Evolutionary conservation across 2,797 vertebrate genomes (phyloP), one percentile per base, ranked within the genome.

Genomic region (Aulostomus chinensis): DNA sequence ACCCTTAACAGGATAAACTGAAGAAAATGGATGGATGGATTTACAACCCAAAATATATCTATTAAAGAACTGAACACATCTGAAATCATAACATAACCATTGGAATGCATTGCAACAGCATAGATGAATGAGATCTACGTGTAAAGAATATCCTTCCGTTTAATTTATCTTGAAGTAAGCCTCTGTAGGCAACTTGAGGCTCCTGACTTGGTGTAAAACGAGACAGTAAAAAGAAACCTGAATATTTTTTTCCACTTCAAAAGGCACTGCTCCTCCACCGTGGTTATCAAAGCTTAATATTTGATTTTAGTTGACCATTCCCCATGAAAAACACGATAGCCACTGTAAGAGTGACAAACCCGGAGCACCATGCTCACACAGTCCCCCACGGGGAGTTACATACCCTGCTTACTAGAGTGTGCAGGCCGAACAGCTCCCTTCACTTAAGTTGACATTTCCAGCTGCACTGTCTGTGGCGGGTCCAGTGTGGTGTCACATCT

Each of bases 401-500:
- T 70, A 69, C 73, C 76, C 75, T 86, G 89, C 86, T 86, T 80
- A 88, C 86, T 64, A 84, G 87, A 87, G 81, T 87, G 84, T 84
- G 86, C 81, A 71, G 86, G 54, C 70, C 71, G 38, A 79, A 78
- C 83, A 76, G 66, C 87, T 86, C 80, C 76, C 75, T 88, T 83
- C 83, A 84, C 88, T 87, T 84, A 85, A 67, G 75, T 81, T 92
- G 90, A 92, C 90, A 91, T 90, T 90, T 92, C 57, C 81, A 81
- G 81, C 74, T 75, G 84, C 84, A 68, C 57, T 75, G 83, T 86
- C 88, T 85, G 81, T 43, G 48, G 74, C 60, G 36, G 83, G 83
- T 83, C 73, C 74, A 78, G 64, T 45, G 64, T 14, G 33, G 76
- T 87, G 85, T 91, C 84, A 84, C 89, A 80, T 88, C 78, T 65